Conservation (phyloP, 2,797 vertebrate genomes). For the Gadopsis marmoratus region DNA sequence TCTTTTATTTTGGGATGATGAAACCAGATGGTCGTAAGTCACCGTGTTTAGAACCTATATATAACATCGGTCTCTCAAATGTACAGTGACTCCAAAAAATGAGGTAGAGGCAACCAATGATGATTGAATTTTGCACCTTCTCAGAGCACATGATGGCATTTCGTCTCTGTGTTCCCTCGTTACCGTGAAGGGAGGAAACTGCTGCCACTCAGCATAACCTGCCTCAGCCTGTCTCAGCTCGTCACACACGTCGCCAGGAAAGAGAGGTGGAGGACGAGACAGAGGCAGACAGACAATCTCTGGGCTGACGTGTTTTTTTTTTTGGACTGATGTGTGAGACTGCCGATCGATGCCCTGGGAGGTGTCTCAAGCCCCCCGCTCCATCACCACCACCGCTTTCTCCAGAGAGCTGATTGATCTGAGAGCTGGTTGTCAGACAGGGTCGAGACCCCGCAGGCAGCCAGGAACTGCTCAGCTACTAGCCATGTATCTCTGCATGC, state of each 20-base stretch:
- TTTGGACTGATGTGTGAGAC: constrained; percentile 51
- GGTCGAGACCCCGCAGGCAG: constrained; percentile 37
- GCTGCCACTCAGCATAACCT: constrained; percentile 14
- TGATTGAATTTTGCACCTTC: constrained; percentile 24
- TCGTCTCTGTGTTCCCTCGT: constrained; percentile 4
- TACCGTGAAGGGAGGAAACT: constrained; percentile 9
- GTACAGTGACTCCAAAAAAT: not conserved
- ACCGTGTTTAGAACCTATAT: not conserved
- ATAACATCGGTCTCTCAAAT: not conserved
- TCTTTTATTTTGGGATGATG: not conserved
- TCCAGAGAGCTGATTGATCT: constrained; percentile 60
- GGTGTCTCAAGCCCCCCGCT: constrained; percentile 36
- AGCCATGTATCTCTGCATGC: constrained; percentile 47
- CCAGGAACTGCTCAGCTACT: constrained; percentile 30
- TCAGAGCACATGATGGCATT: constrained; percentile 15
- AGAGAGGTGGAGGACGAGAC: constrained; percentile 18
- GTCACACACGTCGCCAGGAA: constrained; percentile 15
- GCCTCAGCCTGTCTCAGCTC: constrained; percentile 17
- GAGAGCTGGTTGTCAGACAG: constrained; percentile 50
- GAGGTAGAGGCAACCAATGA: not conserved
- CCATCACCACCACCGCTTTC: not conserved
- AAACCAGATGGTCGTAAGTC: not conserved
- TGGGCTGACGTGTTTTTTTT: constrained; percentile 37
- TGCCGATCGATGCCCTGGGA: constrained; percentile 40
- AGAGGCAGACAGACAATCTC: constrained; percentile 29